Conservation (phyloP, 2,113 vertebrate species). For the Limnothrissa miodon region DNA sequence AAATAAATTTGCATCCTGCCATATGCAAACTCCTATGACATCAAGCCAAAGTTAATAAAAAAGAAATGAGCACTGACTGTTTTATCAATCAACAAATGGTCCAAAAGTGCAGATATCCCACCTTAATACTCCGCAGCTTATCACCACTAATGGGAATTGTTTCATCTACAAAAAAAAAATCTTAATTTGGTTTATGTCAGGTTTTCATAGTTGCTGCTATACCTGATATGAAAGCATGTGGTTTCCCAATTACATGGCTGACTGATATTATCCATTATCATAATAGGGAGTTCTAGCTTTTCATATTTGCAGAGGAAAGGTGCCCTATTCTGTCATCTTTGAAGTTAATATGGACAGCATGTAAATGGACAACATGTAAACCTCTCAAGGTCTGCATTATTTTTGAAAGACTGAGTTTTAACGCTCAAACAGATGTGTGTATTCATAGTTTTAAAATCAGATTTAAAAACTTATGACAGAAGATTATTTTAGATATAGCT, state of each 20-base stretch:
- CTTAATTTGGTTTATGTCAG: not conserved
- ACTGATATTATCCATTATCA: not conserved
- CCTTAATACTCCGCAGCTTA: not conserved
- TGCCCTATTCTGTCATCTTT: not conserved
- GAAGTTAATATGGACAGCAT: not conserved
- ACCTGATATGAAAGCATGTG: not conserved
- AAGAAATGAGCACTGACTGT: not conserved
- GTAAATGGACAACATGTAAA: too few relatives aligned
- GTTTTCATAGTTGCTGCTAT: not conserved
- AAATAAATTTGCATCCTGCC: too few relatives aligned
- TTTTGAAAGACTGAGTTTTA: too few relatives aligned
- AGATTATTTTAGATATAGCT: too few relatives aligned
- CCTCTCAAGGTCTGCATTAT: too few relatives aligned
- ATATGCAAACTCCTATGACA: too few relatives aligned
- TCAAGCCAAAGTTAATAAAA: too few relatives aligned
- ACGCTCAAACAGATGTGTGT: too few relatives aligned
- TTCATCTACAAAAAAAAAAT: not conserved
- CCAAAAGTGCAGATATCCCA: not conserved
- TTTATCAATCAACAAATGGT: conserved; percentile 1
- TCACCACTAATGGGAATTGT: not conserved
- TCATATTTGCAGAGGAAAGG: not conserved
- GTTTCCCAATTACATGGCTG: not conserved
- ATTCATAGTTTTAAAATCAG: too few relatives aligned
- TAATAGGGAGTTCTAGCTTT: not conserved
- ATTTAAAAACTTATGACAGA: too few relatives aligned